Evolutionary conservation across 2,797 vertebrate genomes (phyloP), one percentile per base, ranked within the genome.

Genomic region (Channa striata): DNA sequence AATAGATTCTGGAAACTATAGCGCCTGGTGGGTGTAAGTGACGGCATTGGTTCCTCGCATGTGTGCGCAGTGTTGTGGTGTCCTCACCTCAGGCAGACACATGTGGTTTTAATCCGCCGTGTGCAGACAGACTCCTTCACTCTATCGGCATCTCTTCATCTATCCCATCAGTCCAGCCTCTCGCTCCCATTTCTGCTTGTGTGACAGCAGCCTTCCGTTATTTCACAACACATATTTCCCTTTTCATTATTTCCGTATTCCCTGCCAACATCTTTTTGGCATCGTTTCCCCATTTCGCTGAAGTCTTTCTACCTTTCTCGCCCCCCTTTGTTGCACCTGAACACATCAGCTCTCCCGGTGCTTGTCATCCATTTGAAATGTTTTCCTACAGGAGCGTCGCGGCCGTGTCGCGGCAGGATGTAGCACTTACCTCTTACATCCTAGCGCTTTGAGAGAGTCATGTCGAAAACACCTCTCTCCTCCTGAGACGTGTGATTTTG

Each of bases 41-140:
- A 92, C 64, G 87, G 73, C 86, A 89, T 89, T 80, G 43, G 68
- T 86, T 90, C 78, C 76, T 89, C 5, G 64, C 81, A 77, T 87
- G 80, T 80, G 85, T 75, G 78, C 16, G 68, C 59, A 81, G 68
- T 47, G 44, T 61, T 77, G 81, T 36, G 37, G 80, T 70, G 87
- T 91, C 88, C 88, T 92, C 90, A 91, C 88, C 89, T 91, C 89
- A 73, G 87, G 87, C 89, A 70, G 64, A 87, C 84, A 89, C 92
- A 94, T 92, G 86, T 93, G 92, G 84, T 93, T 93, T 88, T 74
- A 93, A 93, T 93, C 79, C 78, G 30, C 62, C 19, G 13, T 68
- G 60, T 51, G 61, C 20, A 48, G 79, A 86, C 78, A 71, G 59
- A 71, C 72, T 83, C 84, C 68, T 83, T 82, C 80, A 25, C 74